Percentiles rank a stretch among this genome's conserved stretches.
Evolutionary conservation across 2,797 vertebrate genomes (phyloP).

Genomic region (Aythya fuligula): DNA sequence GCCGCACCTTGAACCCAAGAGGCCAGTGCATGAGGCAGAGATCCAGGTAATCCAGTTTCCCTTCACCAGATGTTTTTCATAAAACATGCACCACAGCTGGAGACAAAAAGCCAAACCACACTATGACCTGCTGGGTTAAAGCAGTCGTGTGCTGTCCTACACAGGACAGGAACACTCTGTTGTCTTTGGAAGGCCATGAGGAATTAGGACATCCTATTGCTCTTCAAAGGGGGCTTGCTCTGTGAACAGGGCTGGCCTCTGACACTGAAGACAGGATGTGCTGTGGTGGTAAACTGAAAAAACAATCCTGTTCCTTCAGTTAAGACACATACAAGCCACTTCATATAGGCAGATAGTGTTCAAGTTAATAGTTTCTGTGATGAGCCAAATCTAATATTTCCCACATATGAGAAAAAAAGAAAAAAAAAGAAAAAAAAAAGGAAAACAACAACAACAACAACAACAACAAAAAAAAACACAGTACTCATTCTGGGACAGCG

Average conservation of each 20-base stretch:
- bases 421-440: background rate
- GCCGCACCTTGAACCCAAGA: slow-evolving; percentile 62
- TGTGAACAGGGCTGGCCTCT: background rate
- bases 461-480: too few relatives aligned
- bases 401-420: too few relatives aligned
- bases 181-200: background rate
- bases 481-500: background rate
- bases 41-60: slow-evolving; percentile 81
- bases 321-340: background rate
- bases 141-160: background rate
- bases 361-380: background rate
- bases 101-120: background rate
- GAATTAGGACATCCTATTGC: background rate
- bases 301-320: background rate
- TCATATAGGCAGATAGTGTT: background rate
- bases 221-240: background rate
- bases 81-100: slow-evolving; percentile 83
- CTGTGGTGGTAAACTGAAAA: background rate
- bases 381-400: background rate
- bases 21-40: slow-evolving; percentile 84
- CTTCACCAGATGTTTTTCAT: slow-evolving; percentile 79
- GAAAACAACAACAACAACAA: background rate
- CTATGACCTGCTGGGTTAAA: background rate
- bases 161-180: background rate
- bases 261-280: background rate